Conservation (phyloP, 2,888 invertebrate genomes). For the Lepidocyrtoides sp. region DNA sequence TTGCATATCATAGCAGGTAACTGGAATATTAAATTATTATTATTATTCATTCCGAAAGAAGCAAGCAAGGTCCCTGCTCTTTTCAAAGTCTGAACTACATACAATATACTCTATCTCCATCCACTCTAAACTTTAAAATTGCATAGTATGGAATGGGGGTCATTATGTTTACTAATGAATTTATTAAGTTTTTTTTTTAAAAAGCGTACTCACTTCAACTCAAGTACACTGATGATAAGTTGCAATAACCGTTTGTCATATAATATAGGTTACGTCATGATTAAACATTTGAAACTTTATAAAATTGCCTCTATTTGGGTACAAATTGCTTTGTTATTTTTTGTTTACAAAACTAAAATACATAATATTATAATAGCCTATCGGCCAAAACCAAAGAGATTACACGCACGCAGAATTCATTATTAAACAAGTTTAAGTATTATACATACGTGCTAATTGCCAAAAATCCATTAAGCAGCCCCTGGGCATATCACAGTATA, state of each 20-base stretch:
- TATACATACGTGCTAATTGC: conserved; percentile 79
- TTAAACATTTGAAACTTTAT: background rate
- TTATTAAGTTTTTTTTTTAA: background rate
- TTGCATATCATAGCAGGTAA: too few relatives aligned
- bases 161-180: background rate
- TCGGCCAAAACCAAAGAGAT: conserved; percentile 30
- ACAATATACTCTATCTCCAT: background rate
- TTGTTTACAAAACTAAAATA: conserved; percentile 28
- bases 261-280: conserved; percentile 20
- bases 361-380: too few relatives aligned
- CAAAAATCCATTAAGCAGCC: conserved; percentile 78
- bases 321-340: background rate
- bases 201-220: background rate
- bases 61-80: too few relatives aligned
- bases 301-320: background rate
- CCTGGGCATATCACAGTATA: conserved; percentile 74
- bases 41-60: too few relatives aligned
- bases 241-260: background rate
- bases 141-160: background rate
- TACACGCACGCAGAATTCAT: conserved; percentile 67
- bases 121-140: background rate
- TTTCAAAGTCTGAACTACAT: too few relatives aligned
- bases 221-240: background rate
- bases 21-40: too few relatives aligned
- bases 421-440: conserved; percentile 67